Evolutionary conservation across 1,140 invertebrate genomes (phyloP).

Genomic region (Euura lappo): DNA sequence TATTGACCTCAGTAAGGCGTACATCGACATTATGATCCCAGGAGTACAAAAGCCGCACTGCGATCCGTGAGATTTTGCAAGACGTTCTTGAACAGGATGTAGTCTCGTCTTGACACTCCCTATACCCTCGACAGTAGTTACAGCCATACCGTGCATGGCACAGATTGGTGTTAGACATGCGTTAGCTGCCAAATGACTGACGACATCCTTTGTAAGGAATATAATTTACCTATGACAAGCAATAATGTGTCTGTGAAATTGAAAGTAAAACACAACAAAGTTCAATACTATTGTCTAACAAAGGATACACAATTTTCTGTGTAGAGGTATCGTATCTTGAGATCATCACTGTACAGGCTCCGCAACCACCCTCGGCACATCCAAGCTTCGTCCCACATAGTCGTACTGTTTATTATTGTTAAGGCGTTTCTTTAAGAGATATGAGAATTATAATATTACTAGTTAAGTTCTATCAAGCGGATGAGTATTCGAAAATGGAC

Average conservation of each 20-base stretch:
- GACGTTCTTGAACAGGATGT: conserved; percentile 85
- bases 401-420: conserved; percentile 62
- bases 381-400: conserved; percentile 89
- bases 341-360: conserved; percentile 93
- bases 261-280: conserved; percentile 19
- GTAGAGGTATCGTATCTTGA: conserved; percentile 74
- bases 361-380: conserved; percentile 93
- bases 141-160: conserved; percentile 81
- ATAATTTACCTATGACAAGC: conserved; percentile 1
- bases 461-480: no score
- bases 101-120: conserved; percentile 73
- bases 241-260: conserved; percentile 17
- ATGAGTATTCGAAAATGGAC: no score
- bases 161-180: conserved; percentile 87
- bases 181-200: conserved; percentile 87
- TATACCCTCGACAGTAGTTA: conserved; percentile 91
- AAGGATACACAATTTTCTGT: conserved; percentile 74
- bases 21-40: conserved; percentile 96
- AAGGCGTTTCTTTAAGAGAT: conserved; percentile 9
- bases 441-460: no score
- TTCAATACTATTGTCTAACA: conserved; percentile 28
- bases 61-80: conserved; percentile 86
- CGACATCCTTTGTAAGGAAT: conserved; percentile 23
- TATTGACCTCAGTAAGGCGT: conserved; percentile 75
- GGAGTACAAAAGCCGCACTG: conserved; percentile 94